These are phyloP conservation scores for Pentalonia nigronervosa DNA, from an alignment of 1,140 invertebrate genomes.

Conservation along the genomic window DNA sequence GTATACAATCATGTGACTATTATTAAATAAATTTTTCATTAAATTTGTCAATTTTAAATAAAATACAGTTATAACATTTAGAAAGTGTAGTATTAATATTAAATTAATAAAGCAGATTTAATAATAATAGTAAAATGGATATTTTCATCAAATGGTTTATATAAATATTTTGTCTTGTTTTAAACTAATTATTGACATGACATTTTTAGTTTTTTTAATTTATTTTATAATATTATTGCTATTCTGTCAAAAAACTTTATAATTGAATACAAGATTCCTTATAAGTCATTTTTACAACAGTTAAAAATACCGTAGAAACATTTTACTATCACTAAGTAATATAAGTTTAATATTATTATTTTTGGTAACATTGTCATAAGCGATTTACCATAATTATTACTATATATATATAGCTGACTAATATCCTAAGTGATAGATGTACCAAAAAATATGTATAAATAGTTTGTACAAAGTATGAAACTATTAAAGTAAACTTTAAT, in stretches of 20 bases:
- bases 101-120: not conserved
- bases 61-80: not conserved
- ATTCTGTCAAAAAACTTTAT: not conserved
- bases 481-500: too few species aligned
- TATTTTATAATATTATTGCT: not conserved
- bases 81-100: not conserved
- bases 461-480: too few species aligned
- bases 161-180: too few species aligned
- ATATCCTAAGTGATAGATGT: too few species aligned
- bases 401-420: too few species aligned
- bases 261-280: not conserved
- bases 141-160: too few species aligned
- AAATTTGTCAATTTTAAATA: not conserved
- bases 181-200: too few species aligned
- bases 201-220: not conserved
- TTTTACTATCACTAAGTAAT: not conserved
- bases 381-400: too few species aligned
- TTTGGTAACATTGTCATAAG: too few species aligned
- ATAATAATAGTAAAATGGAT: too few species aligned
- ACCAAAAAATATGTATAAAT: too few species aligned
- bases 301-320: not conserved
- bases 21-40: not conserved
- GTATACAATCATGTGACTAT: not conserved
- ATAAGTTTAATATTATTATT: too few species aligned
- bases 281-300: not conserved